Conservation (phyloP, 1,140 invertebrate species). For the Nasonia giraulti region DNA sequence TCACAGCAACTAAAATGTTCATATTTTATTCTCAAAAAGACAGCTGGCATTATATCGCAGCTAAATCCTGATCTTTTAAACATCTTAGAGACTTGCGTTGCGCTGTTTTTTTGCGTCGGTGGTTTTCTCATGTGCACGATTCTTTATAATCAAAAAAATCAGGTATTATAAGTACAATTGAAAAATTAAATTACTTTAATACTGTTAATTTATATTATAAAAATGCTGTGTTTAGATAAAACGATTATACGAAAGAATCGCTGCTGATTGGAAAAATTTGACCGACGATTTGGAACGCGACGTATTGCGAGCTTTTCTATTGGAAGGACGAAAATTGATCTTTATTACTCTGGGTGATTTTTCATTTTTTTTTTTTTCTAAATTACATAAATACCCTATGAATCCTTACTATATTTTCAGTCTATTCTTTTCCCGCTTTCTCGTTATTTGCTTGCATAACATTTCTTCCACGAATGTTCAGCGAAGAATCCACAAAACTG, state of each 20-base stretch:
- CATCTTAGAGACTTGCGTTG: neutral
- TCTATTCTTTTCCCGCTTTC: neutral
- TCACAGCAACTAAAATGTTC: neutral
- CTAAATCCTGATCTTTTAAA: too few species aligned
- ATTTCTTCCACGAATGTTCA: neutral
- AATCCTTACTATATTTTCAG: neutral
- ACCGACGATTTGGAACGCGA: neutral
- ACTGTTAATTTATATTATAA: neutral
- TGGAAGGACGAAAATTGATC: neutral
- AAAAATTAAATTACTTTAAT: too few species aligned
- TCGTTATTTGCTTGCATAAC: neutral
- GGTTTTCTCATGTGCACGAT: neutral
- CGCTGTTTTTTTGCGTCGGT: too few species aligned
- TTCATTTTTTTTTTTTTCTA: neutral
- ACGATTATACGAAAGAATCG: neutral
- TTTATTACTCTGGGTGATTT: neutral
- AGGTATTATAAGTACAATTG: neutral
- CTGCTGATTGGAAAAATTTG: neutral
- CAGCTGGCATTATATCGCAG: neutral
- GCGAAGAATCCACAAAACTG: neutral
- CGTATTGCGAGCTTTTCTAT: neutral
- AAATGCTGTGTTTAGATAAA: neutral
- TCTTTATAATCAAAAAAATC: neutral
- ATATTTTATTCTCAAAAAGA: neutral
- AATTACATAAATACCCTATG: too few species aligned